A percentile compares a stretch with the other conserved stretches of the same genome.
These are phyloP conservation scores for Muscicapa striata DNA, from an alignment of 2,797 vertebrate species.

Conservation along the genomic window DNA sequence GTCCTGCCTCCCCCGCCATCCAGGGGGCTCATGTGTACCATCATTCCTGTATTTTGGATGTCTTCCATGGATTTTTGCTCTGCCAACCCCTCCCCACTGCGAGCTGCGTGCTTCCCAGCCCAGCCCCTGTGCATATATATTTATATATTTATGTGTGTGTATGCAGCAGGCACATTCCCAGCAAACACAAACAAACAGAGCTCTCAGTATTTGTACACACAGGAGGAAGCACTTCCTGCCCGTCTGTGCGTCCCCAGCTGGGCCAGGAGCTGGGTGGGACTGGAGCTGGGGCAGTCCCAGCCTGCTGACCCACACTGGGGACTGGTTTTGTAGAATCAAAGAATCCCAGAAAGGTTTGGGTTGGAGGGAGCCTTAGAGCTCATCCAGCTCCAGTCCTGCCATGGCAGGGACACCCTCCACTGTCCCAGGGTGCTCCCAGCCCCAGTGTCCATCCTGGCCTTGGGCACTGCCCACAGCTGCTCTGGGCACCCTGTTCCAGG, in stretches of 20 bases:
- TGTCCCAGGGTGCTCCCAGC: background rate
- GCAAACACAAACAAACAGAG: background rate
- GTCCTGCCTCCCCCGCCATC: background rate
- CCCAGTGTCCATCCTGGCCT: background rate
- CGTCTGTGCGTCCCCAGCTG: background rate
- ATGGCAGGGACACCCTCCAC: background rate
- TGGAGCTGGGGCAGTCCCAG: background rate
- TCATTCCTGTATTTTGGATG: background rate
- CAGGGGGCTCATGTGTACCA: background rate
- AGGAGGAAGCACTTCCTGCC: background rate
- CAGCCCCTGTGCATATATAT: background rate
- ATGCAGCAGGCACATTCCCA: background rate
- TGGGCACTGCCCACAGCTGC: background rate
- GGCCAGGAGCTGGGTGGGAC: background rate
- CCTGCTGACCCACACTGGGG: fast-evolving
- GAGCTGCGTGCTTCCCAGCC: background rate
- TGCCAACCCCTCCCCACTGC: background rate
- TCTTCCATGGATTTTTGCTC: background rate
- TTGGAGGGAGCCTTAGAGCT: background rate
- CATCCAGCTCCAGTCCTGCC: fast-evolving
- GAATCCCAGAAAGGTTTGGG: background rate
- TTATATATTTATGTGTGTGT: no score
- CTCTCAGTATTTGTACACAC: background rate
- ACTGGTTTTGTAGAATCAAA: background rate
- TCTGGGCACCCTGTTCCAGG: background rate